These are phyloP conservation scores for Sympetrum striolatum DNA, from an alignment of 2,888 invertebrate genomes.

Conservation along the genomic window DNA sequence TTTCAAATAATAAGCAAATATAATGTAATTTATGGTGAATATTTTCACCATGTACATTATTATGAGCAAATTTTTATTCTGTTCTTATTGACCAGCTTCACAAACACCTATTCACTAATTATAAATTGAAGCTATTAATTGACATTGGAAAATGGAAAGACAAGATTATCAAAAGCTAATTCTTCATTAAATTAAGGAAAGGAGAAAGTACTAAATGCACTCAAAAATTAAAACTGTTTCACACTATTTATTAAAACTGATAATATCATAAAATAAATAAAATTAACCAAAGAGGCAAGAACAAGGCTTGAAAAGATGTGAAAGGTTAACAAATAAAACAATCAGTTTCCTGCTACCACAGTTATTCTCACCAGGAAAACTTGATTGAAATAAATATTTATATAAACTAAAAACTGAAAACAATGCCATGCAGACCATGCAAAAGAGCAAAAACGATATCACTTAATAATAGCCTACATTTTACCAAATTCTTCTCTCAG, in stretches of 20 bases:
- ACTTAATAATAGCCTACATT: neutral
- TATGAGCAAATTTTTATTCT: slow-evolving; percentile 34
- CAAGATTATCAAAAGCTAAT: slow-evolving; percentile 31
- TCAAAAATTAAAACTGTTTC: neutral
- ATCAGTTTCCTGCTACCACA: neutral
- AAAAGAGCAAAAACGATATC: neutral
- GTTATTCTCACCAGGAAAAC: neutral
- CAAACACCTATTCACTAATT: slow-evolving; percentile 25
- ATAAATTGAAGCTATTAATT: slow-evolving; percentile 36
- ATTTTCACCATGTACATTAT: slow-evolving; percentile 16
- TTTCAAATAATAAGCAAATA: slow-evolving; percentile 19
- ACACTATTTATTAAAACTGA: neutral
- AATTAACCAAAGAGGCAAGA: slow-evolving; percentile 15
- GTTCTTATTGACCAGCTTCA: slow-evolving; percentile 32
- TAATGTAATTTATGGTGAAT: neutral
- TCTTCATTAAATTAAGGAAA: neutral
- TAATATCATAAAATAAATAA: slow-evolving; percentile 18
- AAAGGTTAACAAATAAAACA: neutral
- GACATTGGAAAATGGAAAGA: slow-evolving; percentile 40
- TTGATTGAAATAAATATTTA: neutral
- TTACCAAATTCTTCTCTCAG: neutral
- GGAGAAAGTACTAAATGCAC: neutral
- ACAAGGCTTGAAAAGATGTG: neutral
- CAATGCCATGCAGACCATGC: slow-evolving; percentile 1
- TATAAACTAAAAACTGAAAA: slow-evolving; percentile 5